phyloP scores from a whole-genome alignment of 1,140 invertebrate species.

The Centruroides vittatus region DNA sequence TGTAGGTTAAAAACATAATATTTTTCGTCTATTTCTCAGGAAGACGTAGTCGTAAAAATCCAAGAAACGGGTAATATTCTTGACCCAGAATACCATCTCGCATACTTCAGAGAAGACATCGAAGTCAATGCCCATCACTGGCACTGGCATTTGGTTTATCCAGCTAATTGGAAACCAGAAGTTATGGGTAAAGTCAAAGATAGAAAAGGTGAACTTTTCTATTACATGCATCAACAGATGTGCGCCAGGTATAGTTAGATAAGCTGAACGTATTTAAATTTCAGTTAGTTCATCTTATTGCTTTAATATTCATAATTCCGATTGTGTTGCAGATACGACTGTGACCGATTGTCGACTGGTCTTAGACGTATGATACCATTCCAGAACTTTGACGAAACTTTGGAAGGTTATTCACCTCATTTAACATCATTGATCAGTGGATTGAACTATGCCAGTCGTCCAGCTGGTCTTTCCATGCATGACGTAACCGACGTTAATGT shows the following conservation, averaged over 20 bases:
- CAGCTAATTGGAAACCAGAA: conserved; percentile 30
- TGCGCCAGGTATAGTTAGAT: conserved; percentile 32
- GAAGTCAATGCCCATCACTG: conserved; percentile 34
- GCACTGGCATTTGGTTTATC: conserved; percentile 68
- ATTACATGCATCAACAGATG: conserved; percentile 56
- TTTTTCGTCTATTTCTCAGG: background rate
- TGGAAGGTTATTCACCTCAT: conserved; percentile 45
- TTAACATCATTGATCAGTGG: conserved; percentile 42
- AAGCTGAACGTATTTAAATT: conserved; percentile 11
- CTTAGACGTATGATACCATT: conserved; percentile 23
- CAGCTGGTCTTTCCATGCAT: conserved; percentile 34
- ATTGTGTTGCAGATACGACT: conserved; percentile 42
- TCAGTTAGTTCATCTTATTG: no score
- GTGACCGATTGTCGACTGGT: conserved; percentile 47
- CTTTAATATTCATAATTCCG: background rate
- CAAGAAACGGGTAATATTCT: conserved; percentile 42
- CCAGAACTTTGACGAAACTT: conserved; percentile 11
- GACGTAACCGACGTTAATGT: conserved; percentile 28
- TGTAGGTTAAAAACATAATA: no score
- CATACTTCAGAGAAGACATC: conserved; percentile 58
- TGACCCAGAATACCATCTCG: conserved; percentile 54
- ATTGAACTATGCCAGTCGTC: conserved; percentile 42
- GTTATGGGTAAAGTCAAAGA: conserved; percentile 37
- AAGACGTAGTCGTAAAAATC: conserved; percentile 1
- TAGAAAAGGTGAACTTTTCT: conserved; percentile 53